Percentiles rank a stretch among this genome's conserved stretches.
Evolutionary conservation across 2,113 vertebrate species (phyloP).

Genomic region (Equus przewalskii): DNA sequence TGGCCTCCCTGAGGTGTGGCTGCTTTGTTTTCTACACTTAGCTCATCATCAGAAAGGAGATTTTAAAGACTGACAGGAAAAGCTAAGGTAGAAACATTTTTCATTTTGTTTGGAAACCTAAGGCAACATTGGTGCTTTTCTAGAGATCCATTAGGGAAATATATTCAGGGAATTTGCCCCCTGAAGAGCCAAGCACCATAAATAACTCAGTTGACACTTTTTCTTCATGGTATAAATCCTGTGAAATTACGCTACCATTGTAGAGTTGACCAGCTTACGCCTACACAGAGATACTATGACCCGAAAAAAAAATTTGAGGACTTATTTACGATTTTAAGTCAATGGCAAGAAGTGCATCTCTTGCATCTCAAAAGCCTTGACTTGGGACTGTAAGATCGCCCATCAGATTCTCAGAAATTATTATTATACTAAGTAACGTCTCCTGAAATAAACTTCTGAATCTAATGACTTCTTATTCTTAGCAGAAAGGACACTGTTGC

Average conservation of each 20-base stretch:
- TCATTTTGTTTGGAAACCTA: constrained; percentile 50
- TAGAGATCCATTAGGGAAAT: background rate
- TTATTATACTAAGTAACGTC: background rate
- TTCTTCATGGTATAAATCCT: background rate
- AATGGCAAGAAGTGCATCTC: background rate
- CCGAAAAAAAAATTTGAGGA: background rate
- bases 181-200: background rate
- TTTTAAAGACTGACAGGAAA: background rate
- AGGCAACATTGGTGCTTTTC: background rate
- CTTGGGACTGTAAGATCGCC: accelerated
- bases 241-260: background rate
- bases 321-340: constrained; percentile 14
- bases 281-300: background rate
- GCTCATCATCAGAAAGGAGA: background rate
- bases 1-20: background rate
- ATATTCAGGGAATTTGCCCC: background rate
- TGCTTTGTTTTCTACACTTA: background rate
- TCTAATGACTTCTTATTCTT: background rate
- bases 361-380: background rate
- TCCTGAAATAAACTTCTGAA: background rate
- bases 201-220: background rate
- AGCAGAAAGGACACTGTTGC: background rate
- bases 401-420: background rate
- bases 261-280: background rate
- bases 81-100: background rate